Evolutionary conservation across 2,797 vertebrate genomes (phyloP).

Genomic region (Enteromius afrohamiltoni): DNA sequence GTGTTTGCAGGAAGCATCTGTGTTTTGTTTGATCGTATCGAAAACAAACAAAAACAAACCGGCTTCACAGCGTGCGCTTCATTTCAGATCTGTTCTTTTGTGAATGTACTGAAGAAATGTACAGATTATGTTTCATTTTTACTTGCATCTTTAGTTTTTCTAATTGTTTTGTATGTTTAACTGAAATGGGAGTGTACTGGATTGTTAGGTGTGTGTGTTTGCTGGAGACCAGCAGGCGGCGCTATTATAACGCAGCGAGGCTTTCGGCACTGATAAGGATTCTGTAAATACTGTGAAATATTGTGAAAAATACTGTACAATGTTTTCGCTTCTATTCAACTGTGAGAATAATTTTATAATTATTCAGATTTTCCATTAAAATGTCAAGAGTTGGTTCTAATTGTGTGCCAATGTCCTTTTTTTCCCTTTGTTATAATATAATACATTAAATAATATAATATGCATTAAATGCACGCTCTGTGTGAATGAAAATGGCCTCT

Average conservation of each 20-base stretch:
- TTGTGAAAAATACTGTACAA: slow-evolving; percentile 78
- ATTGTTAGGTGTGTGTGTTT: slow-evolving; percentile 46
- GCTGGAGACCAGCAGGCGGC: slow-evolving; percentile 56
- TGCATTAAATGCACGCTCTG: not conserved
- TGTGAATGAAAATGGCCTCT: not conserved
- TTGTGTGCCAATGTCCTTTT: slow-evolving; percentile 17
- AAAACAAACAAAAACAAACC: not conserved
- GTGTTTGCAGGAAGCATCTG: slow-evolving; percentile 63
- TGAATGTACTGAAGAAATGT: slow-evolving; percentile 74
- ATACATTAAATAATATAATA: too few species aligned
- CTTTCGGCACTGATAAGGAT: slow-evolving; percentile 34
- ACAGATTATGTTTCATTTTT: slow-evolving; percentile 63
- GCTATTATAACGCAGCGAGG: slow-evolving; percentile 44
- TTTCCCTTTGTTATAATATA: not conserved
- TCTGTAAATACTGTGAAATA: slow-evolving; percentile 82
- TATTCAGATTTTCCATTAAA: slow-evolving; percentile 76
- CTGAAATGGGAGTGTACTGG: slow-evolving; percentile 39
- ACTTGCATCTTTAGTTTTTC: slow-evolving; percentile 66
- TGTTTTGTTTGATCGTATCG: slow-evolving; percentile 25
- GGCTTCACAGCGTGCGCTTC: slow-evolving; percentile 65
- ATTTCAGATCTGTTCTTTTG: slow-evolving; percentile 52
- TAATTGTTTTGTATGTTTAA: slow-evolving; percentile 59
- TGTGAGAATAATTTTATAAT: slow-evolving; percentile 72
- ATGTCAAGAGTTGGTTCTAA: slow-evolving; percentile 41
- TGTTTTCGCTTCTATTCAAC: slow-evolving; percentile 68